Evolutionary conservation across 2,888 invertebrate species (phyloP), one percentile per base, ranked within the genome.

Genomic region (Keiferia lycopersicella): DNA sequence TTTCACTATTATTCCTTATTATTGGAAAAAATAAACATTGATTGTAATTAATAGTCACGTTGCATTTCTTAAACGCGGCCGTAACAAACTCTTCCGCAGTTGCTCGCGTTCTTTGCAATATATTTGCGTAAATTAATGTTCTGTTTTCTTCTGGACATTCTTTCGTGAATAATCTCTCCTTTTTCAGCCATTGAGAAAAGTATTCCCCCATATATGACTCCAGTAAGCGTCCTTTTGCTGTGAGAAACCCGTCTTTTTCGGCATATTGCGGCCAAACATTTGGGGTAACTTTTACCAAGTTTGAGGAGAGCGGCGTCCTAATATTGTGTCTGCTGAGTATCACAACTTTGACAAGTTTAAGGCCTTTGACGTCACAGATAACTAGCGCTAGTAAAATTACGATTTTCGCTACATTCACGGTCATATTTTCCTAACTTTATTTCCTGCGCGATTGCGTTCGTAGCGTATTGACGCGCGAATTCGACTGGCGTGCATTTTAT

Each of bases 251-350:
- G 0, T 73, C 70, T 4, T 76, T 66, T 20, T 73, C 73, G 11
- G 74, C 71, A 82, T 86, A 87, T 61, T 67, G 65, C 0, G 85
- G 83, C 83, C 84, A 87, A 16, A 48, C 18, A 30, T 82, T 79
- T 0, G 80, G 67, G 1, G 87, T 73, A 20, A 82, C 80, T 0
- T 64, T 61, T 26, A 76, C 69, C 1, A 87, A 66, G 26, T 74
- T 74, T 0, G 69, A 69, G 0, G 77, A 76, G 16, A 88, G 68
- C 11, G 89, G 88, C 7, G 85, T 78, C 8, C 89, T 74, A 6
- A 88, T 66, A 63, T 83, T 84, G 68, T 89, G 89, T 20, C 89
- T 78, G 39, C 88, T 84, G 16, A 89, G 67, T 61, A 87, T 76
- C 2, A 87, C 65, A 38, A 87, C 84, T 79, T 87, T 82, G 63